Percentiles rank a stretch among this genome's conserved stretches.
Evolutionary conservation across 1,140 invertebrate species (phyloP).

Genomic region (Calliphora vicina): DNA sequence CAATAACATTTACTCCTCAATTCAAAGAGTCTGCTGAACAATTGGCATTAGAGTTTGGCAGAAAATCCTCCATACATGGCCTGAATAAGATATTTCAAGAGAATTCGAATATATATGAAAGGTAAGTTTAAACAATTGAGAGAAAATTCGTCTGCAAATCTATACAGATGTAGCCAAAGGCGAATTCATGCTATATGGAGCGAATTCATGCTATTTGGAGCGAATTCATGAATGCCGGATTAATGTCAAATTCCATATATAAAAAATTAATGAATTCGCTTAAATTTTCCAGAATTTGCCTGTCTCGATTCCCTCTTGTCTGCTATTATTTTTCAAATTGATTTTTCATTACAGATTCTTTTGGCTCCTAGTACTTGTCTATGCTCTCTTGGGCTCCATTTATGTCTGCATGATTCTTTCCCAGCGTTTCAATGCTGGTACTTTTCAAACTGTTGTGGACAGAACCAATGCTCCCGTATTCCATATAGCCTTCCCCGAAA

Average conservation of each 20-base stretch:
- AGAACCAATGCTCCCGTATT: constrained; percentile 56
- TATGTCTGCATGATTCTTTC: constrained; percentile 58
- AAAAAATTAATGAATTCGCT: too few relatives aligned
- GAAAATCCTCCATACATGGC: constrained; percentile 55
- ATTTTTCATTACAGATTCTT: constrained; percentile 38
- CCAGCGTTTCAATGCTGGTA: constrained; percentile 49
- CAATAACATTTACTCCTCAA: background rate
- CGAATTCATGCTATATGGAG: too few relatives aligned
- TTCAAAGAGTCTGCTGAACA: background rate
- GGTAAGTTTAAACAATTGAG: constrained; percentile 38
- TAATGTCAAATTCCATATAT: too few relatives aligned
- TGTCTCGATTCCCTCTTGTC: too few relatives aligned
- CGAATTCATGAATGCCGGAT: too few relatives aligned
- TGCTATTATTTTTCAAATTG: too few relatives aligned
- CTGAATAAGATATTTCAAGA: constrained; percentile 49
- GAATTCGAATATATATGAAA: constrained; percentile 51
- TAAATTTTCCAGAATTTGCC: too few relatives aligned
- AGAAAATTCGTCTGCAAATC: too few relatives aligned
- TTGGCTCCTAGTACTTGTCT: constrained; percentile 52
- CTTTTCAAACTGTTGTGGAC: constrained; percentile 53
- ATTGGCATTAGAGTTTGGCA: background rate
- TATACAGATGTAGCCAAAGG: too few relatives aligned
- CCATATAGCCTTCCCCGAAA: constrained; percentile 55
- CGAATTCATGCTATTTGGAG: too few relatives aligned
- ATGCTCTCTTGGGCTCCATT: constrained; percentile 52